phyloP scores from a whole-genome alignment of 2,113 vertebrate genomes.

The Theristicus caerulescens region DNA sequence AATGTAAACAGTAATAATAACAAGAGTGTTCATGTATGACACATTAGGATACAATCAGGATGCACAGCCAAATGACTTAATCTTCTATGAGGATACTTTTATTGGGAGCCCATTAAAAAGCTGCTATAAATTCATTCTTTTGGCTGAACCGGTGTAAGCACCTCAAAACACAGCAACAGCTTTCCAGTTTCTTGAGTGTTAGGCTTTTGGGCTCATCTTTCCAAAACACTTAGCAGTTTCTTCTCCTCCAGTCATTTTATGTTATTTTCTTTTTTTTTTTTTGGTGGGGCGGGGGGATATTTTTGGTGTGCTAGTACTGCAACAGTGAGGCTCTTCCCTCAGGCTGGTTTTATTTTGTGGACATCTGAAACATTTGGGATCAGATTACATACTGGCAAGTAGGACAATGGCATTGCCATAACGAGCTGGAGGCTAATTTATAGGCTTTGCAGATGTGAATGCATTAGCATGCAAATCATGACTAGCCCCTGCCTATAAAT shows the following conservation, averaged over 20 bases:
- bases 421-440: conserved; percentile 52
- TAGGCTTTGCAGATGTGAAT: conserved; percentile 46
- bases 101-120: not conserved
- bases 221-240: not conserved
- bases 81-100: not conserved
- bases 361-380: conserved; percentile 33
- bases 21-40: not conserved
- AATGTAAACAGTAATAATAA: not conserved
- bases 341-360: conserved; percentile 5
- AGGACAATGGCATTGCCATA: conserved; percentile 25
- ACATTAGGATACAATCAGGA: not conserved
- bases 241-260: not conserved
- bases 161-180: not conserved
- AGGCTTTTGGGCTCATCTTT: not conserved
- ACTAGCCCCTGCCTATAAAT: conserved; percentile 42
- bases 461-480: conserved; percentile 42
- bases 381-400: conserved; percentile 3
- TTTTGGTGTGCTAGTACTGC: not conserved
- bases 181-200: not conserved
- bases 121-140: not conserved
- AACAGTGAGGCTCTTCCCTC: not conserved
- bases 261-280: not conserved
- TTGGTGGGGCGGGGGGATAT: rapidly evolving
- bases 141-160: not conserved
- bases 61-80: not conserved